Conservation (phyloP, 2,888 invertebrate species). For the Heliconius erato region DNA sequence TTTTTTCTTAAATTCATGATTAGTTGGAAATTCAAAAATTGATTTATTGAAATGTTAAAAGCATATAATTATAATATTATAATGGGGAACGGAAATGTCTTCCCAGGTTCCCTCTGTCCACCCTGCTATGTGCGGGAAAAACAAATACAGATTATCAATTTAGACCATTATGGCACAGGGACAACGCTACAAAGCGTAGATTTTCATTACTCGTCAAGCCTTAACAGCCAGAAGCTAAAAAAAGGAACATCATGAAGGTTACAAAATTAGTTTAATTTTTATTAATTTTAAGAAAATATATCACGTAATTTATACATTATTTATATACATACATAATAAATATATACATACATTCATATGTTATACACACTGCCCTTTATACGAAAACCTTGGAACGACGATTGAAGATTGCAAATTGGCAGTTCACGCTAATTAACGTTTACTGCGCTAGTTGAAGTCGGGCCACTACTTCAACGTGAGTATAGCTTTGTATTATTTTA, state of each 20-base stretch:
- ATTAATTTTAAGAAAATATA: neutral
- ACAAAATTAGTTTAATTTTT: neutral
- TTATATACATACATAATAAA: neutral
- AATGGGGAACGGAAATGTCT: no score
- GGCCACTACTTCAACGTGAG: slow-evolving; percentile 54
- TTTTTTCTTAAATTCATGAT: neutral
- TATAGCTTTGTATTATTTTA: neutral
- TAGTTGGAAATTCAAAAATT: no score
- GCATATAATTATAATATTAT: neutral
- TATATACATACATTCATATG: neutral
- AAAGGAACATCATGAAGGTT: neutral
- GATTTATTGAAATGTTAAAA: neutral
- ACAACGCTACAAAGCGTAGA: no score
- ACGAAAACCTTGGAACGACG: slow-evolving; percentile 59
- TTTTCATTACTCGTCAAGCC: no score
- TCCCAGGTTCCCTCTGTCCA: no score
- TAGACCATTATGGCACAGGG: no score
- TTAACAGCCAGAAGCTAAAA: neutral
- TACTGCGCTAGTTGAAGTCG: slow-evolving; percentile 63
- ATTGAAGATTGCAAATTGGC: slow-evolving; percentile 77
- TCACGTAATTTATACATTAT: neutral
- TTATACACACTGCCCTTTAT: slow-evolving; percentile 22
- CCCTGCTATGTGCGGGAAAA: no score
- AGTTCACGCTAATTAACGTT: slow-evolving; percentile 78
- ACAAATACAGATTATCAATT: no score